Percentiles rank a stretch among this genome's conserved stretches.
phyloP scores from a whole-genome alignment of 2,113 vertebrate species.

The Merops nubicus region DNA sequence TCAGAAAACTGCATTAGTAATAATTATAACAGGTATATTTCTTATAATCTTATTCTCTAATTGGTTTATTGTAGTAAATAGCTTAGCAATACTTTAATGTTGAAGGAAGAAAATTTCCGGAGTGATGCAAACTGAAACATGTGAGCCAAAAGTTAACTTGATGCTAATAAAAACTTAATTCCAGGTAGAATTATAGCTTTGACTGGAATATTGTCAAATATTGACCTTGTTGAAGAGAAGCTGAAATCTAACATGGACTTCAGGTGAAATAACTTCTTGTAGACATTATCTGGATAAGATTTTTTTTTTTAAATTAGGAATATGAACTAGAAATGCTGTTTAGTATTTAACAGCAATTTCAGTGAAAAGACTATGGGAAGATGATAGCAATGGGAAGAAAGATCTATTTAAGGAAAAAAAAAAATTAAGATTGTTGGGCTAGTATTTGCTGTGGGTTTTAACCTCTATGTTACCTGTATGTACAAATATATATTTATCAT shows the following conservation, averaged over 20 bases:
- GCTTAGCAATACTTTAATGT: background rate
- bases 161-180: background rate
- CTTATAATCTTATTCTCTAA: background rate
- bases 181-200: background rate
- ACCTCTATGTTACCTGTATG: background rate
- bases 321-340: background rate
- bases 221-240: background rate
- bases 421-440: background rate
- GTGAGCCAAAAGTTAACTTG: background rate
- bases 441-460: background rate
- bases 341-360: background rate
- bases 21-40: background rate
- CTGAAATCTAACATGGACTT: background rate
- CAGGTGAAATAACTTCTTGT: background rate
- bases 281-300: background rate
- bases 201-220: background rate
- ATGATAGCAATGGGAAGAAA: background rate
- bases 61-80: background rate
- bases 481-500: rapidly evolving
- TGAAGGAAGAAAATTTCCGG: background rate
- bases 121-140: background rate
- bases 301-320: background rate
- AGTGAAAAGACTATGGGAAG: background rate
- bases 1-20: background rate
- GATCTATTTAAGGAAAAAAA: background rate